phyloP scores from a whole-genome alignment of 2,113 vertebrate species.

The Ramphastos sulfuratus region DNA sequence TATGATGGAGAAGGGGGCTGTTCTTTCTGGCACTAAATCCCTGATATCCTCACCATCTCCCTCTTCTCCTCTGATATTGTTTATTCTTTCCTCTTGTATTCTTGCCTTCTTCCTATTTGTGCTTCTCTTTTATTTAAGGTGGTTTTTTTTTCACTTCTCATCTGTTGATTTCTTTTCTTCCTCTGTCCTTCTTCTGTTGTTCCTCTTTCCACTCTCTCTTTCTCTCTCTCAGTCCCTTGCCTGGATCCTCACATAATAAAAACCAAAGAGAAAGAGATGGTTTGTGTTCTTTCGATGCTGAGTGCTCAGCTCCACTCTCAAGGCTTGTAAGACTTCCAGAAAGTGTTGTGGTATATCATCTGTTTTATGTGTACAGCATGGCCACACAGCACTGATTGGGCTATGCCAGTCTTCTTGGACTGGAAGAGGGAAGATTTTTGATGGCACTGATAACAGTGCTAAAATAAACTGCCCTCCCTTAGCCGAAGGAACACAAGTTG shows the following conservation, averaged over 20 bases:
- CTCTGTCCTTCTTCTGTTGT: neutral
- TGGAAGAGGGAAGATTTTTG: constrained; percentile 25
- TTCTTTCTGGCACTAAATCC: neutral
- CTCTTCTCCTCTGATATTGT: neutral
- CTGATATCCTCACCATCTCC: neutral
- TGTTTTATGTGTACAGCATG: neutral
- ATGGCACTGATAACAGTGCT: constrained; percentile 19
- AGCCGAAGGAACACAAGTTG: neutral
- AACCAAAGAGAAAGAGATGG: neutral
- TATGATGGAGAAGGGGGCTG: neutral
- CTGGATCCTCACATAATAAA: neutral
- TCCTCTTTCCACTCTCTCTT: neutral
- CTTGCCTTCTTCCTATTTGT: neutral
- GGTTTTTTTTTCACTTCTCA: neutral
- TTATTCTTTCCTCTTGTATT: neutral
- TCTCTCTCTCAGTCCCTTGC: neutral
- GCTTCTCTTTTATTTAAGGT: neutral
- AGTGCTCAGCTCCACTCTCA: neutral
- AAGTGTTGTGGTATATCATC: neutral
- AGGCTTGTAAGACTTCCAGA: neutral
- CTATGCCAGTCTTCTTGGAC: neutral
- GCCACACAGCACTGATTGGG: neutral
- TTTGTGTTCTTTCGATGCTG: neutral
- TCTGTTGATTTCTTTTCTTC: neutral
- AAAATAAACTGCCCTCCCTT: constrained; percentile 47